phyloP scores from a whole-genome alignment of 2,113 vertebrate species.

The Rhipidura dahli region DNA sequence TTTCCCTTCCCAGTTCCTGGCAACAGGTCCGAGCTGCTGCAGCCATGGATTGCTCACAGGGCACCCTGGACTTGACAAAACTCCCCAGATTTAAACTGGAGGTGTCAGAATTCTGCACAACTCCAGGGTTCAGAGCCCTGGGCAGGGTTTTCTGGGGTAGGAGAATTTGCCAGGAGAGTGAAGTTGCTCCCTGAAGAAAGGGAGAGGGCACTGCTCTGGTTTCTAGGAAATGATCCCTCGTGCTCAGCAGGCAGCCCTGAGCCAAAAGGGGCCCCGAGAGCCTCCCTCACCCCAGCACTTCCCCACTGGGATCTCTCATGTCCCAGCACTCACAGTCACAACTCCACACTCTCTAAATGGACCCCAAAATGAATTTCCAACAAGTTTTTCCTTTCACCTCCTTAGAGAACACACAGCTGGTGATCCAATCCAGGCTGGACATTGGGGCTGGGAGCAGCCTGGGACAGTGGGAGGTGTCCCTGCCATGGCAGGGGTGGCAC shows the following conservation, averaged over 20 bases:
- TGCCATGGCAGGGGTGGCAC: not conserved
- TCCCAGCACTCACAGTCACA: not conserved
- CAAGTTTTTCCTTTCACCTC: not conserved
- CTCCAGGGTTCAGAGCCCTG: rapidly evolving
- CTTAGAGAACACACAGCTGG: rapidly evolving
- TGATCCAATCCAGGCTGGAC: not conserved
- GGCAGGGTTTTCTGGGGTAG: not conserved
- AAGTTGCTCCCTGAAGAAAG: not conserved
- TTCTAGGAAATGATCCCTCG: not conserved
- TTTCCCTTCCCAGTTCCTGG: not conserved
- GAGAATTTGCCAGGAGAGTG: not conserved
- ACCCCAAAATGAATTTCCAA: rapidly evolving
- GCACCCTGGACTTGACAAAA: not conserved
- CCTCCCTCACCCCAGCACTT: rapidly evolving
- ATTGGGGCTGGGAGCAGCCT: rapidly evolving
- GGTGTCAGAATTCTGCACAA: not conserved
- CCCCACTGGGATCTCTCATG: rapidly evolving
- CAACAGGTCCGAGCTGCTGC: not conserved
- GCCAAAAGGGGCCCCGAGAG: not conserved
- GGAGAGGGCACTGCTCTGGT: rapidly evolving
- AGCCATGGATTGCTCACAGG: not conserved
- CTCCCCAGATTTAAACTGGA: rapidly evolving
- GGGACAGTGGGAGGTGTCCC: not conserved
- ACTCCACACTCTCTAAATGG: rapidly evolving
- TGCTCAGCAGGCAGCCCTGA: not conserved